phyloP scores from a whole-genome alignment of 2,797 vertebrate genomes.

The Xiphophorus birchmanni region DNA sequence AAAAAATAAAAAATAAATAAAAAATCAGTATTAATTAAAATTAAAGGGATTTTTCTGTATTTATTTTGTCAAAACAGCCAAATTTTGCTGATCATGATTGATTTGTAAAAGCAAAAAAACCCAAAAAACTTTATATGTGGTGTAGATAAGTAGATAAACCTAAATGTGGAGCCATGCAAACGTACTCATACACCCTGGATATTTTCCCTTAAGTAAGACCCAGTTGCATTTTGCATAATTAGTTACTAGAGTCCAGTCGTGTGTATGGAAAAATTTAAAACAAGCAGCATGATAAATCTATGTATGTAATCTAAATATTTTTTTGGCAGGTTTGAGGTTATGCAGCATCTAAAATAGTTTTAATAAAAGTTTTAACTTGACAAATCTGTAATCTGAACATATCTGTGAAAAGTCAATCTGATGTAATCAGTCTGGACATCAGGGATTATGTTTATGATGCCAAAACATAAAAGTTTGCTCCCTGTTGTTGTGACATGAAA shows the following conservation, averaged over 20 bases:
- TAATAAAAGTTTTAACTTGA: background rate
- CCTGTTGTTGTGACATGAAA: conserved; percentile 34
- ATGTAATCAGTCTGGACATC: background rate
- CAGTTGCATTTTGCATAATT: background rate
- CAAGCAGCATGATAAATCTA: background rate
- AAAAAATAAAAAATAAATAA: no score
- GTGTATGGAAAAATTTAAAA: background rate
- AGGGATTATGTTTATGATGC: background rate
- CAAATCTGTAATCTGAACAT: background rate
- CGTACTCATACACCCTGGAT: no score
- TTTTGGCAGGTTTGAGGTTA: background rate
- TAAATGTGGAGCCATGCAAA: no score
- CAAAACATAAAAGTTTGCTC: background rate
- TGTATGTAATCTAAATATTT: background rate
- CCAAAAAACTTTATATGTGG: no score
- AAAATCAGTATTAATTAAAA: no score
- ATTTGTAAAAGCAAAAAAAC: no score
- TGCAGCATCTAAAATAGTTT: background rate
- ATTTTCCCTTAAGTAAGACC: no score
- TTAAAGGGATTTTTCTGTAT: no score
- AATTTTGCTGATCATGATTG: no score
- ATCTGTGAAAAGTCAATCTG: background rate
- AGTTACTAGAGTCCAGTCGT: background rate
- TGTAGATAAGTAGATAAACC: no score
- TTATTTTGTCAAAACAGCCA: no score